A percentile compares a stretch with the other conserved stretches of the same genome.
phyloP scores from a whole-genome alignment of 2,113 vertebrate genomes.

The Machaerirhynchus nigripectus region DNA sequence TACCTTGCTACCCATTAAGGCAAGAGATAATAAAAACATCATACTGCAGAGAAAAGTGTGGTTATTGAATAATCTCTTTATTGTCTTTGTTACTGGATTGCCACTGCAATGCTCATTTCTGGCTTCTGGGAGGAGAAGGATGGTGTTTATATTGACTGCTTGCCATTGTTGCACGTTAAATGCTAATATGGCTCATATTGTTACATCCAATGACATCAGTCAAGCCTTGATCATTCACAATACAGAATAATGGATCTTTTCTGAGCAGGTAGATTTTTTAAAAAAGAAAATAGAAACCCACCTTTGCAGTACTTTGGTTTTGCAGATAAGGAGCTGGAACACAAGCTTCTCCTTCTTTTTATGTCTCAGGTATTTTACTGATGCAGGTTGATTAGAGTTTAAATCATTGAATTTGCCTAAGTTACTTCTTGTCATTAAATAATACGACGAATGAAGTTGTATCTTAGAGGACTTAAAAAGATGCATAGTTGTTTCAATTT shows the following conservation, averaged over 20 bases:
- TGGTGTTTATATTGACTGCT: not conserved
- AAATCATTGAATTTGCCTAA: not conserved
- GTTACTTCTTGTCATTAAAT: not conserved
- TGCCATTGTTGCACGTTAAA: not conserved
- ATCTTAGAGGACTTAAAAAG: not conserved
- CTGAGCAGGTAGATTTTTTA: not conserved
- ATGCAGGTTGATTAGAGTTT: not conserved
- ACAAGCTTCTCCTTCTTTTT: not conserved
- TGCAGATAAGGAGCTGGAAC: not conserved
- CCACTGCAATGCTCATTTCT: not conserved
- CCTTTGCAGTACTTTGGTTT: not conserved
- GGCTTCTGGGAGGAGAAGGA: not conserved
- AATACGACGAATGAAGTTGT: not conserved
- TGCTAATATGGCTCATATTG: not conserved
- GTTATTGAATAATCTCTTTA: not conserved
- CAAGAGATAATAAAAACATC: not conserved
- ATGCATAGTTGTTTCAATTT: too few species aligned
- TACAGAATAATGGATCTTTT: not conserved
- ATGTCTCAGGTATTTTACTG: not conserved
- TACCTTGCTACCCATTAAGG: not conserved
- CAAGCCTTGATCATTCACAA: not conserved
- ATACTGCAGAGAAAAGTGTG: not conserved
- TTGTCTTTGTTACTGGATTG: not conserved
- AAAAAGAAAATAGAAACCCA: not conserved
- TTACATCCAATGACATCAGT: not conserved